A percentile compares a stretch with the other conserved stretches of the same genome.
Evolutionary conservation across 1,140 invertebrate genomes (phyloP).

Genomic region (Holotrichia oblita): DNA sequence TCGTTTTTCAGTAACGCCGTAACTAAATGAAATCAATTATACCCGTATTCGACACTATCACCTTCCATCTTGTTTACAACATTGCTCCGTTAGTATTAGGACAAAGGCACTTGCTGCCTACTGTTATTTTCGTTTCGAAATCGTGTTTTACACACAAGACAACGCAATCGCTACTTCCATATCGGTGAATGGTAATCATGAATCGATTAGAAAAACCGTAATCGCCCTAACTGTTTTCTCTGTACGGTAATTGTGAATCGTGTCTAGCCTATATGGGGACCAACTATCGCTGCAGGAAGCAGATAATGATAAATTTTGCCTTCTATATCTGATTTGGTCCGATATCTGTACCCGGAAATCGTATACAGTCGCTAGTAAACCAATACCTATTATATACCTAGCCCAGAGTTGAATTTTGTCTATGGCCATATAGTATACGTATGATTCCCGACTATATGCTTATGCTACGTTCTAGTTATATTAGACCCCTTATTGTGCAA

Average conservation of each 20-base stretch:
- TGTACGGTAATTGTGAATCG: constrained; percentile 13
- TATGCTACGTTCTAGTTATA: too few species aligned
- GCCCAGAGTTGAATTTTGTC: not conserved
- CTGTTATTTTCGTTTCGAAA: constrained; percentile 30
- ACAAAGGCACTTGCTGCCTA: constrained; percentile 12
- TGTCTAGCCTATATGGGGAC: not conserved
- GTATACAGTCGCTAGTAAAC: not conserved
- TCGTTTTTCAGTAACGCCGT: too few species aligned
- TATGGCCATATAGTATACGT: not conserved
- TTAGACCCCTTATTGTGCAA: not conserved
- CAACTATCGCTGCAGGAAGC: constrained; percentile 20
- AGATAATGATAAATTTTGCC: constrained; percentile 34
- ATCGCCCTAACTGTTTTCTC: constrained; percentile 25
- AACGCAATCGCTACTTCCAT: constrained; percentile 32
- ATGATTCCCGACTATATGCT: too few species aligned
- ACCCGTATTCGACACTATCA: not conserved
- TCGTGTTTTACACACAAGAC: constrained; percentile 21
- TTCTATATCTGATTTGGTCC: constrained; percentile 17
- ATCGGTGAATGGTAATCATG: constrained; percentile 26
- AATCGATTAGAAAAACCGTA: constrained; percentile 35
- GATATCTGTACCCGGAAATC: constrained; percentile 32
- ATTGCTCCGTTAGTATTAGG: constrained; percentile 12
- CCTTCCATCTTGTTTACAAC: constrained; percentile 9
- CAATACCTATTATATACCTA: not conserved
- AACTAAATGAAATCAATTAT: not conserved